Evolutionary conservation across 2,797 vertebrate species (phyloP), one percentile per base, ranked within the genome.

Genomic region (Ceyx erithaca): DNA sequence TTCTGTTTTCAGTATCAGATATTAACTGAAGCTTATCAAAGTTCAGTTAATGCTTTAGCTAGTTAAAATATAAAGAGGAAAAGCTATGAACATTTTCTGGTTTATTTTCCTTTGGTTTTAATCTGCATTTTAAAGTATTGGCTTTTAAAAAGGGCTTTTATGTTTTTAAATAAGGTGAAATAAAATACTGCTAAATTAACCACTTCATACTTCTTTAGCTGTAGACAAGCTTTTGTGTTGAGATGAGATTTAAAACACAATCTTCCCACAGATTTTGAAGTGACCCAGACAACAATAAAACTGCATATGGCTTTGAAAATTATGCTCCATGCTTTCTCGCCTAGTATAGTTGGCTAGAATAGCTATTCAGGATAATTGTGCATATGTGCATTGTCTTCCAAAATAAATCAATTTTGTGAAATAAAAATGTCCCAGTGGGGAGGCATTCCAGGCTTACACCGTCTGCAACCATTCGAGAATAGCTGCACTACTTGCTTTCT

Each of bases 321-420:
- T 82, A 43, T 3, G 1, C 55, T 86, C 58, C n/a, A 12, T 57
- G 59, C 55, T 93, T 81, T 43, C 62, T 55, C 3, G 2, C 41
- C 57, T 58, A 31, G 80, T 4, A 1, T 11, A 17, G 25, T 57
- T 79, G 63, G 85, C 77, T 70, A 79, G 62, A 92, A 72, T 69
- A 91, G 67, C 77, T 86, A 9, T 89, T 87, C 43, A 52, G 67
- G 48, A 55, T 87, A 91, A 87, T 76, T 84, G 63, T 70, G 67
- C 41, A 8, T 87, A 55, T 43, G 49, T 63, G 57, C 76, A 40
- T 85, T 86, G 67, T 91, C 82, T 91, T 96, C 89, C 87, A 91
- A 95, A 92, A 90, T 77, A 96, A 92, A 95, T 81, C 88, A 75
- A 90, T 95, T 93, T 94, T 93, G 67, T 80, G 58, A 66, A 85